These are phyloP conservation scores for Apis dorsata DNA, from an alignment of 1,140 invertebrate genomes.

Conservation along the genomic window DNA sequence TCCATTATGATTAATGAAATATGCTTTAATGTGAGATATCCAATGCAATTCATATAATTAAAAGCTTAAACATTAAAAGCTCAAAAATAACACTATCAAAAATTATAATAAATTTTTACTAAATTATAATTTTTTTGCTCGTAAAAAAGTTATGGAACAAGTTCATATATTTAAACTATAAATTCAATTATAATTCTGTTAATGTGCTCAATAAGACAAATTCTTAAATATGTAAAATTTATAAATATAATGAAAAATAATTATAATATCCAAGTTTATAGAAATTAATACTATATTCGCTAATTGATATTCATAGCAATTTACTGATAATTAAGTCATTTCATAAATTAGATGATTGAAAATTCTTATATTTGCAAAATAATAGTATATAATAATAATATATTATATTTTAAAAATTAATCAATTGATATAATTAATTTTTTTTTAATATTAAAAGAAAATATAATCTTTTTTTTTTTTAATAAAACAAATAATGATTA, in stretches of 20 bases:
- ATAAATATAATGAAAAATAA: constrained; percentile 14
- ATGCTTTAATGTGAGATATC: constrained; percentile 72
- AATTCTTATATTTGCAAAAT: constrained; percentile 16
- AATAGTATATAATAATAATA: background rate
- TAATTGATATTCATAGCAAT: constrained; percentile 29
- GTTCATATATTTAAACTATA: constrained; percentile 20
- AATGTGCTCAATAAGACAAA: constrained; percentile 18
- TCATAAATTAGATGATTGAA: constrained; percentile 35
- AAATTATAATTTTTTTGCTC: constrained; percentile 16
- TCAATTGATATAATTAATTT: constrained; percentile 25
- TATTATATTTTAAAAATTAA: constrained; percentile 25
- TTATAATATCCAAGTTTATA: constrained; percentile 12
- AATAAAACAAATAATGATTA: background rate
- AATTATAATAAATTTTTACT: constrained; percentile 27
- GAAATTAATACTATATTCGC: constrained; percentile 10
- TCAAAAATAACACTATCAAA: constrained; percentile 56
- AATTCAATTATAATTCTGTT: constrained; percentile 19
- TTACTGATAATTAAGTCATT: constrained; percentile 33
- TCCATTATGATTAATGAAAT: constrained; percentile 76
- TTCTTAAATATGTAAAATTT: constrained; percentile 15
- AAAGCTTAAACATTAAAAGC: constrained; percentile 58
- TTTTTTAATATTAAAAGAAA: background rate
- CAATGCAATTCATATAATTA: constrained; percentile 60
- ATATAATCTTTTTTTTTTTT: constrained; percentile 7
- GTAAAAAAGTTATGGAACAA: constrained; percentile 20